Conservation (phyloP, 2,888 invertebrate species). For the Chalcis sispes region DNA sequence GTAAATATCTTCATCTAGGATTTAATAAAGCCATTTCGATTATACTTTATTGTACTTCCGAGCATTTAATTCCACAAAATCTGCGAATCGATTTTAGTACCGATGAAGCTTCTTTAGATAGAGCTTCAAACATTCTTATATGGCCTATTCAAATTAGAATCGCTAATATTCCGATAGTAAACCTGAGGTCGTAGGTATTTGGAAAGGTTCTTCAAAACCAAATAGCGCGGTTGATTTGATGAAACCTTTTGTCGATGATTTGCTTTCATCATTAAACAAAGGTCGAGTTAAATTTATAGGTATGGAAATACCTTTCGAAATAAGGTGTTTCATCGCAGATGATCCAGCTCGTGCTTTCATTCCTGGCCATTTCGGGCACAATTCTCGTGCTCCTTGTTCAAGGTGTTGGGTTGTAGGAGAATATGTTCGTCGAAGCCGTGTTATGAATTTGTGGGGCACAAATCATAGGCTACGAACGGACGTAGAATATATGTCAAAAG, state of each 20-base stretch:
- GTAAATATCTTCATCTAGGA: too few relatives aligned
- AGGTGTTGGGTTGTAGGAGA: slow-evolving; percentile 10
- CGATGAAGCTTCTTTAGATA: too few relatives aligned
- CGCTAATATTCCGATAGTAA: neutral
- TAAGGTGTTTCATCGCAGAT: slow-evolving; percentile 22
- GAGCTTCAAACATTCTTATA: neutral
- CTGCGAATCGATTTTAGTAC: slow-evolving; percentile 24
- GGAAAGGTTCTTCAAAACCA: slow-evolving; percentile 5
- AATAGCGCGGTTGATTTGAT: neutral
- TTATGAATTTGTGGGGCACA: neutral
- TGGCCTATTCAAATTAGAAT: slow-evolving; percentile 30
- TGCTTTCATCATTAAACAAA: neutral
- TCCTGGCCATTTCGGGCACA: slow-evolving; percentile 10
- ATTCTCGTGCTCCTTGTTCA: too few relatives aligned
- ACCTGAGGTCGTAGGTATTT: slow-evolving; percentile 3
- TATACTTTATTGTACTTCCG: too few relatives aligned
- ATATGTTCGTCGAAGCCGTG: neutral
- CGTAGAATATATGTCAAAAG: neutral
- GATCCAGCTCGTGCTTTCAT: slow-evolving; percentile 17
- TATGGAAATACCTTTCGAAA: neutral
- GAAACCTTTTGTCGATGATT: neutral
- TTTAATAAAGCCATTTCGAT: too few relatives aligned
- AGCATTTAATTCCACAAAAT: neutral
- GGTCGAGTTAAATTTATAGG: neutral
- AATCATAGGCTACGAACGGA: neutral